These are phyloP conservation scores for Musca domestica DNA, from an alignment of 1,140 invertebrate genomes.

Conservation along the genomic window DNA sequence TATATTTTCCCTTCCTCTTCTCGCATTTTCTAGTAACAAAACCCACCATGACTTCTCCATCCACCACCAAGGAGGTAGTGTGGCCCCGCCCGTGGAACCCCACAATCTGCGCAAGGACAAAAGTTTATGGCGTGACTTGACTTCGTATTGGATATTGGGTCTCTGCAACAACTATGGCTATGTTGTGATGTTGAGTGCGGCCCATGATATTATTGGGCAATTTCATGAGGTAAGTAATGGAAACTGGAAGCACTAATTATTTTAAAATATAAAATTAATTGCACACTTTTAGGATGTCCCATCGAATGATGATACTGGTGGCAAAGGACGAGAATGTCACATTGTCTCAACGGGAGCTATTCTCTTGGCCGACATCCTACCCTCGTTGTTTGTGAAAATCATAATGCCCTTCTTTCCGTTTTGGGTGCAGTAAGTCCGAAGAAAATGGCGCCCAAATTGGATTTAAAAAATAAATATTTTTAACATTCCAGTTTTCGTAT, in stretches of 20 bases:
- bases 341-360: conserved; percentile 78
- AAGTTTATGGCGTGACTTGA: conserved; percentile 57
- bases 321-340: conserved; percentile 62
- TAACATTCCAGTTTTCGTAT: conserved; percentile 66
- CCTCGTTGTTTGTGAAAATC: conserved; percentile 72
- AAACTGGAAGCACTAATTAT: neutral
- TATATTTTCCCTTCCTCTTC: neutral
- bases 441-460: neutral
- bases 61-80: conserved; percentile 39
- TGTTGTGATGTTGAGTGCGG: conserved; percentile 84
- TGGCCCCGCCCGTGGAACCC: conserved; percentile 33
- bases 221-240: conserved; percentile 40
- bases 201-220: conserved; percentile 72
- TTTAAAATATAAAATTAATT: neutral
- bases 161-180: conserved; percentile 88
- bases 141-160: conserved; percentile 78
- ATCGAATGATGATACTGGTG: conserved; percentile 20
- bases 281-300: conserved; percentile 7
- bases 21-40: too few relatives aligned
- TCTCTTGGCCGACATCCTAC: conserved; percentile 78
- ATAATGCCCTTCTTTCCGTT: conserved; percentile 73
- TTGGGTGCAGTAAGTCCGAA: conserved; percentile 66
- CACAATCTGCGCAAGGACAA: conserved; percentile 38
- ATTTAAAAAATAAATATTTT: conserved; percentile 7
- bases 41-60: conserved; percentile 14